Evolutionary conservation across 1,140 invertebrate genomes (phyloP).

Genomic region (Scaptomyza graminum): DNA sequence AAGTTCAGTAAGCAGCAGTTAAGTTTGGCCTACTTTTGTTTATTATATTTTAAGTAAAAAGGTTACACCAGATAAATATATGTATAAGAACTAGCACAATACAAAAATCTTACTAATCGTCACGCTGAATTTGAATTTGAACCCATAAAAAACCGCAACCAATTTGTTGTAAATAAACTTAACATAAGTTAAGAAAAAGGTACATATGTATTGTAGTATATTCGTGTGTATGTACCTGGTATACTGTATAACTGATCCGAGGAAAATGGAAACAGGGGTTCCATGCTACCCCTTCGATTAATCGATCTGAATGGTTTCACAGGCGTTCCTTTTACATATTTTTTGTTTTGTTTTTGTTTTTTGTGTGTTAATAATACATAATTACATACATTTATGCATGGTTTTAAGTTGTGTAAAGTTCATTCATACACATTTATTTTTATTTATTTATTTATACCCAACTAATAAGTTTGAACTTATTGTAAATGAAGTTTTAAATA

Average conservation of each 20-base stretch:
- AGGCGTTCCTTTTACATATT: slow-evolving; percentile 84
- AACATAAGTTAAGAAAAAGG: slow-evolving; percentile 21
- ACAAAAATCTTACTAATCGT: slow-evolving; percentile 12
- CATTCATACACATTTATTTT: slow-evolving; percentile 12
- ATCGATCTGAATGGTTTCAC: slow-evolving; percentile 87
- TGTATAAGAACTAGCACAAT: slow-evolving; percentile 1
- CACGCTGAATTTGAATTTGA: slow-evolving; percentile 13
- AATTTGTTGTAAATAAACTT: slow-evolving; percentile 13
- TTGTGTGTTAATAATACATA: slow-evolving; percentile 23
- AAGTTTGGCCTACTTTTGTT: slow-evolving; percentile 1
- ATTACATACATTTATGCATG: slow-evolving; percentile 16
- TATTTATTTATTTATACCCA: neutral
- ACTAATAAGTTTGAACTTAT: neutral
- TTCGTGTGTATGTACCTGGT: slow-evolving; percentile 85
- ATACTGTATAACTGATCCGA: slow-evolving; percentile 86
- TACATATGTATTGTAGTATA: too few relatives aligned
- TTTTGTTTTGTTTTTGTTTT: too few relatives aligned
- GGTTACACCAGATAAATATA: neutral
- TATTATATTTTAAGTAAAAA: neutral
- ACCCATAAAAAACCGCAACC: slow-evolving; percentile 21
- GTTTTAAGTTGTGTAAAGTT: slow-evolving; percentile 10
- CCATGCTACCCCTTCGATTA: slow-evolving; percentile 84
- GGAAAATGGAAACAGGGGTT: slow-evolving; percentile 85
- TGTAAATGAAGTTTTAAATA: neutral
- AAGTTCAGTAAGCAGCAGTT: slow-evolving; percentile 21